phyloP scores from a whole-genome alignment of 2,888 invertebrate genomes.

The Zootermopsis nevadensis region DNA sequence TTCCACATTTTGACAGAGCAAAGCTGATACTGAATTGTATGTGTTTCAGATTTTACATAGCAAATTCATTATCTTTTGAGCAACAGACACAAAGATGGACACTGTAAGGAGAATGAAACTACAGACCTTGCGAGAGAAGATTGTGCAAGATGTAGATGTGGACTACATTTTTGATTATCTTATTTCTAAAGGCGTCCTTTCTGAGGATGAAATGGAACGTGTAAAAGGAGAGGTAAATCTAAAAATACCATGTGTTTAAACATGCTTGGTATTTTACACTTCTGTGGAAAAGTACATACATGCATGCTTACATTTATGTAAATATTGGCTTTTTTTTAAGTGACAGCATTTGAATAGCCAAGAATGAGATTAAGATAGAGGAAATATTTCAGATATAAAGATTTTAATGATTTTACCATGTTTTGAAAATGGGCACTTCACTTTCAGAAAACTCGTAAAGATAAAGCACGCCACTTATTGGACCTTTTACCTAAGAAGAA shows the following conservation, averaged over 20 bases:
- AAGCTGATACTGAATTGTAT: too few species aligned
- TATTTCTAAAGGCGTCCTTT: conserved; percentile 63
- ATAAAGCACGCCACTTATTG: conserved; percentile 63
- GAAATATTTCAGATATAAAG: too few species aligned
- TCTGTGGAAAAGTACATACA: too few species aligned
- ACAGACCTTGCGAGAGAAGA: conserved; percentile 63
- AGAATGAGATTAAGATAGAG: too few species aligned
- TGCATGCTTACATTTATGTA: too few species aligned
- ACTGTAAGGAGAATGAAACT: conserved; percentile 62
- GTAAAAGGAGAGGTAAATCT: conserved; percentile 54
- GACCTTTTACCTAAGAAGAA: conserved; percentile 63
- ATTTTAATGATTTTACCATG: too few species aligned
- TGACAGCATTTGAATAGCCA: too few species aligned
- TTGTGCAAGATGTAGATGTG: conserved; percentile 66
- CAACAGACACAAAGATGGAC: conserved; percentile 61
- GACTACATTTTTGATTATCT: conserved; percentile 65
- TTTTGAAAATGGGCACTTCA: background rate
- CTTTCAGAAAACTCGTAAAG: conserved; percentile 63
- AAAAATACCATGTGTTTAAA: too few species aligned
- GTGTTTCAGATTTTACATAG: background rate
- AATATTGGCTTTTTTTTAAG: too few species aligned
- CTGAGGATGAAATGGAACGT: conserved; percentile 56
- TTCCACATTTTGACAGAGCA: too few species aligned
- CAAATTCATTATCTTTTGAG: background rate
- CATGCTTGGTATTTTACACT: too few species aligned